Conservation (phyloP, 2,888 invertebrate species). For the Polydrusus cervinus region DNA sequence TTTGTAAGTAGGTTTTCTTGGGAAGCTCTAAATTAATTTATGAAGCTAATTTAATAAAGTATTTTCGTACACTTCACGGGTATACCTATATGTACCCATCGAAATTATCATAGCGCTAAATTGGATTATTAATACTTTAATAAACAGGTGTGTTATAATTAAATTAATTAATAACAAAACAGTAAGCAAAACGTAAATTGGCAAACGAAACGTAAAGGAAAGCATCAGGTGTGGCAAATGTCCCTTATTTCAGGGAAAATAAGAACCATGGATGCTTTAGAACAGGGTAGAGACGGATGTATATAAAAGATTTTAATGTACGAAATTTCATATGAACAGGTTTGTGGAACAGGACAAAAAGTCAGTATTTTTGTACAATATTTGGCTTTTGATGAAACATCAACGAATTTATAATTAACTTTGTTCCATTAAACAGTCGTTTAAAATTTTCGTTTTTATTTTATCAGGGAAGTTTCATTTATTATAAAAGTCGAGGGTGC, state of each 20-base stretch:
- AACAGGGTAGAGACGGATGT: too few relatives aligned
- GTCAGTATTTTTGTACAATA: too few relatives aligned
- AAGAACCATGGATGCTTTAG: conserved; percentile 5
- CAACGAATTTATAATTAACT: too few relatives aligned
- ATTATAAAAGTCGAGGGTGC: too few relatives aligned
- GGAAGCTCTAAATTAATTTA: too few relatives aligned
- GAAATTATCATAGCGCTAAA: conserved; percentile 7
- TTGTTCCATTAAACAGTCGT: too few relatives aligned
- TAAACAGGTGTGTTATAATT: conserved; percentile 35
- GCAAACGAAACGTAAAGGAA: conserved; percentile 9
- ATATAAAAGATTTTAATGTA: too few relatives aligned
- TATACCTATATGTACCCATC: not conserved
- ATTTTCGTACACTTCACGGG: not conserved
- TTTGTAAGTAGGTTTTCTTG: too few relatives aligned
- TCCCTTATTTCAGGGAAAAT: not conserved
- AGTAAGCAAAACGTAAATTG: conserved; percentile 17
- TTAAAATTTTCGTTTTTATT: too few relatives aligned
- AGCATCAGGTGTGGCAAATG: conserved; percentile 26
- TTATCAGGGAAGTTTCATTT: too few relatives aligned
- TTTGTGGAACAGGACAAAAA: not conserved
- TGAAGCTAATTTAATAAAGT: conserved; percentile 8
- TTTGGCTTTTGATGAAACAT: too few relatives aligned
- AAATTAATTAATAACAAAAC: conserved; percentile 36
- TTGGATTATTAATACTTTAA: conserved; percentile 24
- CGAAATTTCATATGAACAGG: too few relatives aligned